Evolutionary conservation across 2,113 vertebrate genomes (phyloP), one percentile per base, ranked within the genome.

Genomic region (Rhinopomastus cyanomelas): DNA sequence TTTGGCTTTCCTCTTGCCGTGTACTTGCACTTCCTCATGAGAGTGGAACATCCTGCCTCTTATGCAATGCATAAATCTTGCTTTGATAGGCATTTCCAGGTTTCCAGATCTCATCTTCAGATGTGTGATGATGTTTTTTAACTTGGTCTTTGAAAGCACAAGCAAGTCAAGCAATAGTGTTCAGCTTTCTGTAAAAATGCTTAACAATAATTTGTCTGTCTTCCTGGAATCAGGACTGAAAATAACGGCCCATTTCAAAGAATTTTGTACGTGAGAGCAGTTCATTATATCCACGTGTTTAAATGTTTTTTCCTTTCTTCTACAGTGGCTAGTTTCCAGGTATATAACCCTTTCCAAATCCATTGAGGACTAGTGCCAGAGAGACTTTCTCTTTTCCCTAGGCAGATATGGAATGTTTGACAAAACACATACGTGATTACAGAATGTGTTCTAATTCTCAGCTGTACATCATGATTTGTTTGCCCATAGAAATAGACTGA

Each of bases 11-110:
- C 91, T 96, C 88, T 79, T 87, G 60, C 90, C 92, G 22, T 81
- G 84, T 95, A 87, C 88, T 95, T 92, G 88, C 64, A 93, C 92
- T 94, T 95, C 91, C 89, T 94, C 88, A 11, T 91, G 87, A 91
- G 85, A 91, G 65, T 89, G 87, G 91, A 95, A 95, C 90, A 96
- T 95, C 87, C 89, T 96, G 91, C 82, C 87, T 94, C 82, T 96
- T 95, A 94, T 69, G 93, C 88, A 95, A 87, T 87, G 75, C 76
- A 87, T 85, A 88, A 94, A 92, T 93, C 92, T 94, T 94, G 93
- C 95, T 96, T 95, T 96, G 94, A 93, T 90, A 94, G 95, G 92
- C 95, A 92, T 89, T 95, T 96, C 90, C 94, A 95, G 82, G 84
- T 94, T 93, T 93, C 92, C 91, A 92, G 84, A 94, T 89, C 89